Conservation (phyloP, 2,797 vertebrate genomes). For the Fringilla coelebs region DNA sequence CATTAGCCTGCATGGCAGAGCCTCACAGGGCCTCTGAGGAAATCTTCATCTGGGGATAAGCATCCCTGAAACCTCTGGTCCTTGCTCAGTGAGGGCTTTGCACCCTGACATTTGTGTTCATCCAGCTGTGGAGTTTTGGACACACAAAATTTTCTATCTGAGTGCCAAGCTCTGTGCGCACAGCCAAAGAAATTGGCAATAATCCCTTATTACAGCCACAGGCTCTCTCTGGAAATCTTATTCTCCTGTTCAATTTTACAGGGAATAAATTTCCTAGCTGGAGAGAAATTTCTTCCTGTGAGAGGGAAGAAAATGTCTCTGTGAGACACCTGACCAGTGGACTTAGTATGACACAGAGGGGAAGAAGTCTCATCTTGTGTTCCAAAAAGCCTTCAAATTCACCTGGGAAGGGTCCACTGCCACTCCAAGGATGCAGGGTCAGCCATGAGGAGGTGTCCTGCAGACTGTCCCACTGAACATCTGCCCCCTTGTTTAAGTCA, state of each 20-base stretch:
- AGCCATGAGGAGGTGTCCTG: not conserved
- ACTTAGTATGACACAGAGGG: not conserved
- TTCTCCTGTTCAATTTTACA: slow-evolving; percentile 43
- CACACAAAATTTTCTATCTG: not conserved
- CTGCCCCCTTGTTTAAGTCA: not conserved
- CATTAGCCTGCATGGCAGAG: rapidly evolving
- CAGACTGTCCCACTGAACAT: not conserved
- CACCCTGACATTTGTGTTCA: not conserved
- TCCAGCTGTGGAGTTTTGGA: not conserved
- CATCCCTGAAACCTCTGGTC: not conserved
- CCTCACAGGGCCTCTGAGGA: not conserved
- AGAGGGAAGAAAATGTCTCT: not conserved
- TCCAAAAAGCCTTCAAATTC: not conserved
- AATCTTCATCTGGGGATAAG: not conserved
- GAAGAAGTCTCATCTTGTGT: not conserved
- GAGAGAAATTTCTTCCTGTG: not conserved
- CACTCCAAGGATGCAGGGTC: not conserved
- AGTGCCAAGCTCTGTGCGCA: not conserved
- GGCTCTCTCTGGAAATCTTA: slow-evolving; percentile 13
- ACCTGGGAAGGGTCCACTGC: not conserved
- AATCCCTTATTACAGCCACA: not conserved
- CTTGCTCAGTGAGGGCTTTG: not conserved
- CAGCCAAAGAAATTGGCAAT: slow-evolving; percentile 2
- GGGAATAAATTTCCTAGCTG: slow-evolving; percentile 32
- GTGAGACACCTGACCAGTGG: not conserved